These are phyloP conservation scores for Xestoiulus laeticollis DNA, from an alignment of 2,888 invertebrate species.

Conservation along the genomic window DNA sequence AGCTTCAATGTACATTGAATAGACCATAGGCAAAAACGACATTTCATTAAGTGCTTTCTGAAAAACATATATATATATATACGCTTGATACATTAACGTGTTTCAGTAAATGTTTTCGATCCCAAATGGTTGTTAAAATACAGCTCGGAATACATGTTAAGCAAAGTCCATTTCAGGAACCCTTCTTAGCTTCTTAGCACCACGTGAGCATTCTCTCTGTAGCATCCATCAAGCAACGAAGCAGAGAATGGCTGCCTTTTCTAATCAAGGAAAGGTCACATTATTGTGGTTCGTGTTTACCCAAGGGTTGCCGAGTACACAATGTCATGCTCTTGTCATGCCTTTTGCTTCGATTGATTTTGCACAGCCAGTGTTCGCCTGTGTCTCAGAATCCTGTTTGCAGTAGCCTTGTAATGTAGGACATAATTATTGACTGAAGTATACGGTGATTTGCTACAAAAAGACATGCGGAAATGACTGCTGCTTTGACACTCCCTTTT, in stretches of 20 bases:
- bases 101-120: no score
- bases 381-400: neutral
- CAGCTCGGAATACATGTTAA: neutral
- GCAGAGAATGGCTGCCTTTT: neutral
- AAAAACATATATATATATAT: no score
- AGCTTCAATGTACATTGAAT: no score
- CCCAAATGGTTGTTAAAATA: no score
- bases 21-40: no score
- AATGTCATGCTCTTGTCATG: slow-evolving; percentile 1
- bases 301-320: slow-evolving; percentile 8
- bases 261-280: slow-evolving; percentile 10
- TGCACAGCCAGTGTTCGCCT: neutral
- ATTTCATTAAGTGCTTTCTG: no score
- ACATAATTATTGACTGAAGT: neutral
- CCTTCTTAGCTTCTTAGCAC: neutral
- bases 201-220: neutral
- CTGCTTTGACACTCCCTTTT: neutral
- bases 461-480: neutral
- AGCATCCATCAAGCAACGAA: neutral
- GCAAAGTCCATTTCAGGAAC: neutral
- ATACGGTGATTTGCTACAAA: neutral
- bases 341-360: neutral
- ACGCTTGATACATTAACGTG: no score
- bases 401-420: neutral
- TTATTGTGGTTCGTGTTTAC: neutral